Evolutionary conservation across 2,113 vertebrate genomes (phyloP).

Genomic region (Cephalopterus ornatus): DNA sequence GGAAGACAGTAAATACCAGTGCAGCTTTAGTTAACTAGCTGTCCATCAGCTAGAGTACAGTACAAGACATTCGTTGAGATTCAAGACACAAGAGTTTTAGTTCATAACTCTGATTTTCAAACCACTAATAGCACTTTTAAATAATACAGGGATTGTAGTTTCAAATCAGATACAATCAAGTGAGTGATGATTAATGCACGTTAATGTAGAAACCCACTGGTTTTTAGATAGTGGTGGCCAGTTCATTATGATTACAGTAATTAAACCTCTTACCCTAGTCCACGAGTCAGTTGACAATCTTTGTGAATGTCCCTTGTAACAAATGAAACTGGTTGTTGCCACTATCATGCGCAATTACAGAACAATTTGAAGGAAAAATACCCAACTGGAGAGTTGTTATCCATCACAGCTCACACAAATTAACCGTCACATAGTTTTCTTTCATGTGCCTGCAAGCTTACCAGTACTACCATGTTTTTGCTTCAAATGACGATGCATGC

Average conservation of each 20-base stretch:
- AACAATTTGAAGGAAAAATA: neutral
- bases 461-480: neutral
- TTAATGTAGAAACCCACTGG: neutral
- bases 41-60: conserved; percentile 18
- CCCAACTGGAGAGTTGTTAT: neutral
- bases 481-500: neutral
- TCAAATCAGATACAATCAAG: neutral
- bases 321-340: neutral
- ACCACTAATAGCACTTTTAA: neutral
- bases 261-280: neutral
- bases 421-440: neutral
- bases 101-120: neutral
- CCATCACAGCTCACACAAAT: neutral
- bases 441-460: neutral
- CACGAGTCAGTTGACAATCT: neutral
- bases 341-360: neutral
- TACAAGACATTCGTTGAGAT: neutral
- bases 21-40: conserved; percentile 10
- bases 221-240: neutral
- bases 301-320: neutral
- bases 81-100: neutral
- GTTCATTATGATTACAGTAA: neutral
- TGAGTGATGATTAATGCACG: neutral
- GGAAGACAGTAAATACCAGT: neutral
- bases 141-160: neutral